Conservation (phyloP, 2,797 vertebrate genomes). For the Galagoides demidoff region DNA sequence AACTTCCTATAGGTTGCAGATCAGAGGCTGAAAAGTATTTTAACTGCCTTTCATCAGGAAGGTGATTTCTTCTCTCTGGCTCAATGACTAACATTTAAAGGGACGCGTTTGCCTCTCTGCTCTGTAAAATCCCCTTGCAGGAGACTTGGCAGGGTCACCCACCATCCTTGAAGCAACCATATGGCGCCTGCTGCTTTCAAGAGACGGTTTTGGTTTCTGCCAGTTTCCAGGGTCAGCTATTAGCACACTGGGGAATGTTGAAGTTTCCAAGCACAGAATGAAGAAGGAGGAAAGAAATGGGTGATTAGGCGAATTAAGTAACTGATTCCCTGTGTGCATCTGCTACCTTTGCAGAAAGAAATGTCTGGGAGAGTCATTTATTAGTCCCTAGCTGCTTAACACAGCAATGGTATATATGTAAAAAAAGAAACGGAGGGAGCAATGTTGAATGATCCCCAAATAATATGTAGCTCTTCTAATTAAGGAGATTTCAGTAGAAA, state of each 20-base stretch:
- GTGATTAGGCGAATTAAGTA: slow-evolving; percentile 79
- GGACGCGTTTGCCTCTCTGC: slow-evolving; percentile 53
- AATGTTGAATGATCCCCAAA: slow-evolving; percentile 31
- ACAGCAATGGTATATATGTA: slow-evolving; percentile 38
- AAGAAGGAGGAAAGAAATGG: slow-evolving; percentile 74
- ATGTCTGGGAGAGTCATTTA: slow-evolving; percentile 71
- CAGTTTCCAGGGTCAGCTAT: slow-evolving; percentile 76
- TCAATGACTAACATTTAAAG: slow-evolving; percentile 77
- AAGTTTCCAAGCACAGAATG: slow-evolving; percentile 69
- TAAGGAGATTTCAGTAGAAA: slow-evolving; percentile 24
- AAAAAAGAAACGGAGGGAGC: not conserved
- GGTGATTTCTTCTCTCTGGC: slow-evolving; percentile 57
- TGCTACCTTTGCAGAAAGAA: slow-evolving; percentile 67
- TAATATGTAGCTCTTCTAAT: not conserved
- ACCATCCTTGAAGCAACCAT: slow-evolving; percentile 73
- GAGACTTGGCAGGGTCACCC: slow-evolving; percentile 74
- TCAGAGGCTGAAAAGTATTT: slow-evolving; percentile 67
- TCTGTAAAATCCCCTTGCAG: slow-evolving; percentile 76
- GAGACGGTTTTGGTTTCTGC: slow-evolving; percentile 79
- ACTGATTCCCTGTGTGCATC: slow-evolving; percentile 64
- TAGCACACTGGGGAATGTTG: slow-evolving; percentile 67
- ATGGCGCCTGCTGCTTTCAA: slow-evolving; percentile 80
- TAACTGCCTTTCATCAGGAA: slow-evolving; percentile 71
- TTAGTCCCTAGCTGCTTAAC: slow-evolving; percentile 70
- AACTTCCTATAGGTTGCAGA: slow-evolving; percentile 75